Evolutionary conservation across 2,113 vertebrate genomes (phyloP).

Genomic region (Hydrochoerus hydrochaeris): DNA sequence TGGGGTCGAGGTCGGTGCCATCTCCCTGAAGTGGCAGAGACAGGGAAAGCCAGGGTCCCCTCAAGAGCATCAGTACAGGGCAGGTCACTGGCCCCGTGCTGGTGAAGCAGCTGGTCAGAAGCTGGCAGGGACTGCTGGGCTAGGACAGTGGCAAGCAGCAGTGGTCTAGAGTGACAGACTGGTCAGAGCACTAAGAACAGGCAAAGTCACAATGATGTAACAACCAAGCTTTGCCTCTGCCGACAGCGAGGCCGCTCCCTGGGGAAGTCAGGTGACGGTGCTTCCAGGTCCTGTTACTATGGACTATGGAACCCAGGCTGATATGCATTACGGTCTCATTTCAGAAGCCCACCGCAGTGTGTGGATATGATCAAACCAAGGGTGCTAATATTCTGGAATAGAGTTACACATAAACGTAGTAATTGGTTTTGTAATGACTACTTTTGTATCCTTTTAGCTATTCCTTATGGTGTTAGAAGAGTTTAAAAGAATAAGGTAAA

Average conservation of each 20-base stretch:
- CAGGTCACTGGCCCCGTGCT: not conserved
- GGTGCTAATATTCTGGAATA: not conserved
- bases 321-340: constrained; percentile 32
- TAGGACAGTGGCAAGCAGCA: not conserved
- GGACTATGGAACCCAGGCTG: not conserved
- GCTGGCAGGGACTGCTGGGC: not conserved
- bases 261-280: not conserved
- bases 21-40: not conserved
- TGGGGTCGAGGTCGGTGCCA: not conserved
- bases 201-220: not conserved
- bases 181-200: not conserved
- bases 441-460: constrained; percentile 47
- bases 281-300: not conserved
- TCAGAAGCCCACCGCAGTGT: not conserved
- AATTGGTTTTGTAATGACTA: constrained; percentile 22
- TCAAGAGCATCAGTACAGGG: not conserved
- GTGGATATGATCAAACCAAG: not conserved
- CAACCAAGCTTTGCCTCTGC: not conserved
- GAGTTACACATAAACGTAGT: not conserved
- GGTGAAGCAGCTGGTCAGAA: not conserved
- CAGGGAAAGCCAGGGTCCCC: not conserved
- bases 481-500: not conserved
- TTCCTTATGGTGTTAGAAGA: not conserved
- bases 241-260: not conserved
- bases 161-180: not conserved